phyloP scores from a whole-genome alignment of 2,888 invertebrate genomes.

The Anthrax anthrax region DNA sequence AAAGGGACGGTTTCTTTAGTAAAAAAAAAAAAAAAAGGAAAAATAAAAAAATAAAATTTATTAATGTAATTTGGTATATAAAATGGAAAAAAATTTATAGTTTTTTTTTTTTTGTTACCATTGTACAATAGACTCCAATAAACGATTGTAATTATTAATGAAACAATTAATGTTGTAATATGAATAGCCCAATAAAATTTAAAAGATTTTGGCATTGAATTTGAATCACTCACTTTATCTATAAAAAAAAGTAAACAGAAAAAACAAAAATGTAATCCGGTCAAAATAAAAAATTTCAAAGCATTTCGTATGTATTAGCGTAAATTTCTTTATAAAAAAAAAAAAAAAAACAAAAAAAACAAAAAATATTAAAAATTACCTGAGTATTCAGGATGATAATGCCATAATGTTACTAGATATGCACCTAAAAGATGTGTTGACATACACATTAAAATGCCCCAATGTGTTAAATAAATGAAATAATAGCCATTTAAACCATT shows the following conservation, averaged over 20 bases:
- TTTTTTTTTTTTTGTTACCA: constrained; percentile 14
- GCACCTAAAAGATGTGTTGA: constrained; percentile 28
- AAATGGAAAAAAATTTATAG: not conserved
- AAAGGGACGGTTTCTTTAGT: constrained; percentile 43
- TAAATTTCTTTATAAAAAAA: constrained; percentile 20
- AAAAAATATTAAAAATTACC: constrained; percentile 17
- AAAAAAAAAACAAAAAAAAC: not conserved
- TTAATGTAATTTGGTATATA: no score
- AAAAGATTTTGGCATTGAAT: constrained; percentile 29
- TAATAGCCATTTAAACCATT: constrained; percentile 19
- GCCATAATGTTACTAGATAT: constrained; percentile 27
- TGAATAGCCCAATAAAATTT: constrained; percentile 56
- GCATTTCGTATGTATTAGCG: not conserved
- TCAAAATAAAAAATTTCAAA: not conserved
- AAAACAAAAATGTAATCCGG: not conserved
- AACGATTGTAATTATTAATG: constrained; percentile 56
- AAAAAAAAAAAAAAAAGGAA: constrained; percentile 10
- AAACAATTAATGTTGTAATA: constrained; percentile 46
- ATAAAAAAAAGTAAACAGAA: constrained; percentile 5
- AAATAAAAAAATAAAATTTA: not conserved
- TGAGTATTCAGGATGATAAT: constrained; percentile 30
- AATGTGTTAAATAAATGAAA: constrained; percentile 33
- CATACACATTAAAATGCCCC: constrained; percentile 32
- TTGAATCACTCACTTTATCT: constrained; percentile 27
- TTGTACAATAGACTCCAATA: constrained; percentile 48